Conservation (phyloP, 2,113 vertebrate species). For the Alectura lathami region DNA sequence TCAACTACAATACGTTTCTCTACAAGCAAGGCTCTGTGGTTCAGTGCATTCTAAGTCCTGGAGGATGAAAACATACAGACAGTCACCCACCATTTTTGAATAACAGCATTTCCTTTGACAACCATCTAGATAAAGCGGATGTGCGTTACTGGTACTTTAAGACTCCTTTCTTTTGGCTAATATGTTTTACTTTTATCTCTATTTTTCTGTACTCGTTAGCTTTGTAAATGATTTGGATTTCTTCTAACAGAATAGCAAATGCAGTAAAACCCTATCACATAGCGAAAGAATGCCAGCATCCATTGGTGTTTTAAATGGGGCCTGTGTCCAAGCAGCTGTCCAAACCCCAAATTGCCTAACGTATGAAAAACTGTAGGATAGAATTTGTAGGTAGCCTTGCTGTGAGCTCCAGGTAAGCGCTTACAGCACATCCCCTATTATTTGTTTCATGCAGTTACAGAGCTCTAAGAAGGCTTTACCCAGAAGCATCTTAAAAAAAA, state of each 20-base stretch:
- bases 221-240: not conserved
- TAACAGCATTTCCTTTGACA: not conserved
- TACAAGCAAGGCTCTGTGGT: not conserved
- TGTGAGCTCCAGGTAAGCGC: not conserved
- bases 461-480: not conserved
- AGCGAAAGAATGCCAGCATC: not conserved
- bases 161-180: not conserved
- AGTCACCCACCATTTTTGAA: not conserved
- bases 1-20: not conserved
- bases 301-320: not conserved
- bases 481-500: not conserved
- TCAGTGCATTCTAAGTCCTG: not conserved
- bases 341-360: not conserved
- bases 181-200: not conserved
- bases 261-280: not conserved
- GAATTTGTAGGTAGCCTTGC: not conserved
- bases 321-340: not conserved
- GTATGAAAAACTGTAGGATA: not conserved
- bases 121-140: not conserved
- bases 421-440: not conserved
- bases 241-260: not conserved
- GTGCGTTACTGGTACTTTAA: not conserved
- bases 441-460: not conserved
- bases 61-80: not conserved
- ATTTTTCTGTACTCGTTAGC: not conserved